These are phyloP conservation scores for Atlantisia rogersi DNA, from an alignment of 2,113 vertebrate species.

Conservation along the genomic window DNA sequence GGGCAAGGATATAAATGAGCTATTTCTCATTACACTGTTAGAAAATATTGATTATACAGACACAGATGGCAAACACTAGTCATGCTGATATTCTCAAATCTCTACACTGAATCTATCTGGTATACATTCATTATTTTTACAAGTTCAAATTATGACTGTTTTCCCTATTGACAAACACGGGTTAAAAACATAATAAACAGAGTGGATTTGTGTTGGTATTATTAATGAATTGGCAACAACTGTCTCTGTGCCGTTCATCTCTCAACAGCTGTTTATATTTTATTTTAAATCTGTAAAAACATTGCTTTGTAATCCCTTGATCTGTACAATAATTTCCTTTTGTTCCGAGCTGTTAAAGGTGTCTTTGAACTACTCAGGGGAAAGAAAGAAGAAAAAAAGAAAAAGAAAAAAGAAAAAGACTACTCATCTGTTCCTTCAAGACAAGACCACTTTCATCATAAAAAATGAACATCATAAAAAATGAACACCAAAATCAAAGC, in stretches of 20 bases:
- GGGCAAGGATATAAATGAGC: constrained; percentile 37
- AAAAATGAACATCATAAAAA: constrained; percentile 75
- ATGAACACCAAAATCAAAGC: constrained; percentile 74
- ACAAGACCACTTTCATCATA: constrained; percentile 71
- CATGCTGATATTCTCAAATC: constrained; percentile 48
- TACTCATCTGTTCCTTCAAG: constrained; percentile 74
- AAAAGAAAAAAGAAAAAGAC: neutral
- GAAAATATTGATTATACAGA: constrained; percentile 72
- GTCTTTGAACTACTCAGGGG: constrained; percentile 73
- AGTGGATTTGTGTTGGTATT: constrained; percentile 63
- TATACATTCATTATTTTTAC: constrained; percentile 63
- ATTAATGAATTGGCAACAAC: constrained; percentile 76
- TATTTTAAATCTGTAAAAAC: constrained; percentile 79
- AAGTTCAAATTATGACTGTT: constrained; percentile 50
- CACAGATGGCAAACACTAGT: constrained; percentile 67
- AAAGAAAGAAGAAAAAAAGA: neutral
- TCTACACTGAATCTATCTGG: constrained; percentile 35
- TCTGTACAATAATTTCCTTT: constrained; percentile 79
- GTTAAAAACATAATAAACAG: constrained; percentile 61
- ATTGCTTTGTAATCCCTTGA: constrained; percentile 72
- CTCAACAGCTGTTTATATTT: constrained; percentile 79
- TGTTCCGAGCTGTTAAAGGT: constrained; percentile 70
- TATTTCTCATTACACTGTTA: constrained; percentile 45
- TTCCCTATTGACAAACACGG: constrained; percentile 57
- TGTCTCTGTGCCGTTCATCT: constrained; percentile 50